These are phyloP conservation scores for Meloidogyne floridensis DNA, from an alignment of 1,140 invertebrate species.

Conservation along the genomic window DNA sequence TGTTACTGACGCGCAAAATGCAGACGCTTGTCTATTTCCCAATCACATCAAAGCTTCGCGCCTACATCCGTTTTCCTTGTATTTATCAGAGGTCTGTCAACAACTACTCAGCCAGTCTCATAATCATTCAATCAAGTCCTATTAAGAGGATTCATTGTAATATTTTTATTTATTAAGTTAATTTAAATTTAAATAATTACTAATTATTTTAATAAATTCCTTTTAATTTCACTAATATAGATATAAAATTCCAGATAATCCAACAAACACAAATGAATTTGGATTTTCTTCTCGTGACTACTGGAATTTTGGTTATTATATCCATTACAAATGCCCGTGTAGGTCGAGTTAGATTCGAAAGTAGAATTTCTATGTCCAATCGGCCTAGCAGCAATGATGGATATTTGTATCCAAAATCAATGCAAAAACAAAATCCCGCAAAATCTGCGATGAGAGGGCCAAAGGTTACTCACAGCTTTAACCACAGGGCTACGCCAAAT, in stretches of 20 bases:
- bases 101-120: neutral
- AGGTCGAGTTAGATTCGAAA: no score
- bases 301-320: no score
- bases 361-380: no score
- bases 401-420: no score
- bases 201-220: no score
- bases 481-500: neutral
- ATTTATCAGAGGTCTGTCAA: neutral
- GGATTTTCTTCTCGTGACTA: no score
- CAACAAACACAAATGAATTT: no score
- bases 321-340: no score
- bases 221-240: no score
- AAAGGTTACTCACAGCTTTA: neutral
- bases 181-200: neutral
- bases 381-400: no score
- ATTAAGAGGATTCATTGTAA: neutral
- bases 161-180: neutral
- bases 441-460: neutral
- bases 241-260: no score
- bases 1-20: neutral
- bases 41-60: neutral
- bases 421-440: neutral
- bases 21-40: constrained; percentile 4
- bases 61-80: neutral
- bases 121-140: neutral